Base-by-base conservation (phyloP, 2,888 invertebrate species). In the Parasteatoda lunata region DNA sequence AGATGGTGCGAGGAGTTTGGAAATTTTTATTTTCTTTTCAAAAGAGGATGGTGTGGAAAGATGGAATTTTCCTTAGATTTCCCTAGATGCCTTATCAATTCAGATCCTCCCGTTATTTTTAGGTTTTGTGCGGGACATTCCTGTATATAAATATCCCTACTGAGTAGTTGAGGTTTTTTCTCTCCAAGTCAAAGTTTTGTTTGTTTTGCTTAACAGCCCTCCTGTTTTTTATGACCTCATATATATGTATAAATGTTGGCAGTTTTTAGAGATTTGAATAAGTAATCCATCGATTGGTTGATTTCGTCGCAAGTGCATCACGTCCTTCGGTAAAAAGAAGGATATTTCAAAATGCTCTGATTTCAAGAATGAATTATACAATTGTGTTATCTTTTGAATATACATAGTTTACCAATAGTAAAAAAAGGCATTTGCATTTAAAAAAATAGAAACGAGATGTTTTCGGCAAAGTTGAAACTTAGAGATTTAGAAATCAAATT, bases 11-110 rank as follows among this genome's bases (percentile, higher is more conserved):
- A n/a, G 59, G n/a, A 30, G 30, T 30, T 30, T 30, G 30, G n/a
- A 54, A 66, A 72, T 72, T 71, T 80, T 80, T 72, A 48, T n/a
- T 47, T 70, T 47, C 78, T 54, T 78, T 59, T 68, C 66, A 9
- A 13, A n/a, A 15, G 66, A 8, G 15, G 49, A 30, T 64, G 66
- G 47, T 5, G 73, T 54, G 47, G 73, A 81, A 75, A 68, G 68
- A 68, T 73, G 76, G 80, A 85, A 80, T 80, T 85, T 85, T 80
- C 79, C 66, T 65, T 71, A 85, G 85, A 85, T 85, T 85, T 85
- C 85, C 85, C 85, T 76, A 66, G 85, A 69, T 71, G 66, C 85
- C 59, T 85, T 79, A 85, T 85, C 75, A 80, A 85, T 85, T 85
- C 81, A 81, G 81, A 81, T 51, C 73, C 73, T 48, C 49, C 52